Evolutionary conservation across 2,113 vertebrate species (phyloP).

Genomic region (Siniperca knerii): DNA sequence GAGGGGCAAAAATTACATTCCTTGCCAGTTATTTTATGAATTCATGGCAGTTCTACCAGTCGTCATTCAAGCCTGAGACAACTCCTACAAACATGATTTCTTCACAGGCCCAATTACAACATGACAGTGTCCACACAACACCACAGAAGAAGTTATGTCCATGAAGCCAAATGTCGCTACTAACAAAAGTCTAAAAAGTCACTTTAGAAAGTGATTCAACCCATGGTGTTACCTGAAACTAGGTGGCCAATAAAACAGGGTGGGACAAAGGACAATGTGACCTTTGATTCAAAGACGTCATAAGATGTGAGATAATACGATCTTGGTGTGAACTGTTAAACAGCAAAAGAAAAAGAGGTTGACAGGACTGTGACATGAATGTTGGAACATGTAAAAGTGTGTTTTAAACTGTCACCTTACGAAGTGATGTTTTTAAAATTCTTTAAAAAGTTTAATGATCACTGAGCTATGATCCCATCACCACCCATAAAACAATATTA

Average conservation of each 20-base stretch:
- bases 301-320: not conserved
- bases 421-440: not conserved
- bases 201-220: not conserved
- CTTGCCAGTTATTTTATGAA: constrained; percentile 34
- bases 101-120: not conserved
- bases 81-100: not conserved
- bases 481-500: not conserved
- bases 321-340: not conserved
- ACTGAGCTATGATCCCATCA: not conserved
- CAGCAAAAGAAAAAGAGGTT: not conserved
- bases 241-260: constrained; percentile 25
- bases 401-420: not conserved
- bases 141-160: too few species aligned
- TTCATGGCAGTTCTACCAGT: constrained; percentile 30
- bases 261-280: constrained; percentile 1
- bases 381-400: not conserved
- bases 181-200: not conserved
- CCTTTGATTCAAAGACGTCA: constrained; percentile 39
- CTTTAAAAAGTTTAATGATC: not conserved
- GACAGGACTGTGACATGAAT: not conserved
- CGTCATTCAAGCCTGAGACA: not conserved
- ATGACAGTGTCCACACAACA: not conserved
- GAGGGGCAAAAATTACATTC: constrained; percentile 21
- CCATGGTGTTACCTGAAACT: not conserved
- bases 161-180: too few species aligned